Base-by-base conservation (phyloP, 1,140 invertebrate species). In the Magallana ariakensis region DNA sequence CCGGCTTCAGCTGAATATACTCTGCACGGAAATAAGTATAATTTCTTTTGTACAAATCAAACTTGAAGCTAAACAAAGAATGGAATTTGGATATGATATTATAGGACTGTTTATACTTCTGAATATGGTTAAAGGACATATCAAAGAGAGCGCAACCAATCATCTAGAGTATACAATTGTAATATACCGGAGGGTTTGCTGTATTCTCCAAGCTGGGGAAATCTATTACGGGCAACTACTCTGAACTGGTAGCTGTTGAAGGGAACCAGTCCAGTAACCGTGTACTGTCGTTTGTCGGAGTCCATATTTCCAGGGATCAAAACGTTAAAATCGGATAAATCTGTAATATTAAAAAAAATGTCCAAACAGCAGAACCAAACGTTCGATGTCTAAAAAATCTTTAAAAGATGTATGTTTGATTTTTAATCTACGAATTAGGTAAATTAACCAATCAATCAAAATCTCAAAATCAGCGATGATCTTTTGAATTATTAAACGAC, bases 161-260 rank as follows among this genome's bases (percentile, higher is more conserved):
- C 1, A 46, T 46, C 1, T 46, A 46, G 19, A 62, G n/a, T 15
- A 16, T 19, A 80, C 26, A 10, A 7, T 19, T 55, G 13, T 19
- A 54, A 75, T 87, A 91, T 88, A 92, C 95, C 92, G 83, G 95
- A 95, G 3, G 94, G 88, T 26, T 93, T 87, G 84, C 95, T 96
- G 7, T 93, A 92, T 95, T 94, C 99, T 99, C 26, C 96, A 96
- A n/a, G 98, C 97, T 89, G 96, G 95, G 7, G 60, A 88, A 96
- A 96, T 7, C 98, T 98, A 54, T 97, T 95, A 16, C 96, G 96
- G 15, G 98, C 98, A 89, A 96, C 95, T 3, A 99, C 96, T 88
- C 98, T 96, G 93, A 99, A 99, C 93, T 97, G 97, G 93, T 99
- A 99, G 0, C 96, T 96, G 0, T 97, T 97, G 96, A 97, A 98